Evolutionary conservation across 23 tunicate genomes (phyloP), one percentile per base, ranked within the genome.

Genomic region (Trididemnum clinides): DNA sequence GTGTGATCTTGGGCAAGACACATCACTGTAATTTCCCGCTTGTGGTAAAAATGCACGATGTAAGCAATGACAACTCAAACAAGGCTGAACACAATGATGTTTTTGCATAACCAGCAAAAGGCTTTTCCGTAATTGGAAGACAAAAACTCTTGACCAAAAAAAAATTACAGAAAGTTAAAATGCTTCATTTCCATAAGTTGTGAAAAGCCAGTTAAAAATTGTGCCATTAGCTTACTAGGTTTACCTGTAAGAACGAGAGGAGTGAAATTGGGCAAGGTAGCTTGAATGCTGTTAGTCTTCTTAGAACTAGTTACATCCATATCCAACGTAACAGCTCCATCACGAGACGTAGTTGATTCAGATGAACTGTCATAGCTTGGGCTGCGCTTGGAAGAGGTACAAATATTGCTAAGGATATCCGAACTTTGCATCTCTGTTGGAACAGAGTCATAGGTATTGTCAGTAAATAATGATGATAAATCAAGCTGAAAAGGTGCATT

Each of bases 201-300:
- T n/a, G n/a, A n/a, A n/a, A n/a, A n/a, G n/a, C n/a, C n/a, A n/a
- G n/a, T n/a, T n/a, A n/a, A n/a, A n/a, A n/a, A n/a, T n/a, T n/a
- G n/a, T n/a, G n/a, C n/a, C n/a, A n/a, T n/a, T n/a, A n/a, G n/a
- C n/a, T n/a, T n/a, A n/a, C n/a, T n/a, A n/a, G n/a, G n/a, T n/a
- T n/a, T 82, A 89, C 93, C 93, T 64, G 96, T 69, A 2, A 91
- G 74, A 19, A 81, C 84, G 28, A 91, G 84, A 0, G 96, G 96
- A 15, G 82, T 91, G 82, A 91, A 91, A 50, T 91, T 91, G 22
- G 96, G 96, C 57, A 91, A 73, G 6, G 59, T 71, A 33, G 57
- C 50, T 5, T 29, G 21, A 19, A 70, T 29, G 18, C 74, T 19
- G 0, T 51, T 39, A 21, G 28, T 57, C 49, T 54, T 54, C 22